Evolutionary conservation across 2,888 invertebrate species (phyloP).

Genomic region (Blera fallax): DNA sequence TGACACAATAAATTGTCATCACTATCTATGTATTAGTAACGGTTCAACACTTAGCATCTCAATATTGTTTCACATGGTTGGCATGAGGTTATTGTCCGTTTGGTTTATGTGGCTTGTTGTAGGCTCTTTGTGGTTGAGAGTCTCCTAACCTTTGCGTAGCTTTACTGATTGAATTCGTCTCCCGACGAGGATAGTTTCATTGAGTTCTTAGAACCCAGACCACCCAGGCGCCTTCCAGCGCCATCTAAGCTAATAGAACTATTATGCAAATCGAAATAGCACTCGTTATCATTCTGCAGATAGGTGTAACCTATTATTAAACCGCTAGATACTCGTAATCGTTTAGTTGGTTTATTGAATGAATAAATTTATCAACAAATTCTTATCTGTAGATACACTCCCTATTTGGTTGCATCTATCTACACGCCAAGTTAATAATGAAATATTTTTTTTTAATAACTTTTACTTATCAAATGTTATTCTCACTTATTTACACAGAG

Average conservation of each 20-base stretch:
- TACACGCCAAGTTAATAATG: neutral
- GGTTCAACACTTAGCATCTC: neutral
- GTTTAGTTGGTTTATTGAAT: neutral
- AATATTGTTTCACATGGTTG: no score
- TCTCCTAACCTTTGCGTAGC: no score
- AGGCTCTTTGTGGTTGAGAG: no score
- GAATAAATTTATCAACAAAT: neutral
- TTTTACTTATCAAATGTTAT: neutral
- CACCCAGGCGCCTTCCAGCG: no score
- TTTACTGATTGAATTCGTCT: no score
- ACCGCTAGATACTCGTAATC: neutral
- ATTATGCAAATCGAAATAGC: neutral
- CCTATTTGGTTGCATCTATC: neutral
- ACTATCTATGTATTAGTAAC: neutral
- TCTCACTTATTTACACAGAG: neutral
- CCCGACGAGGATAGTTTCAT: no score
- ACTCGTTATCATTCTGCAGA: neutral
- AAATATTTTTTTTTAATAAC: neutral
- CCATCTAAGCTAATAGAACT: no score
- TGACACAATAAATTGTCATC: neutral
- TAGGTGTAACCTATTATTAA: neutral
- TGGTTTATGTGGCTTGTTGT: no score
- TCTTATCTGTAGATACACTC: neutral
- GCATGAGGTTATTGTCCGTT: no score
- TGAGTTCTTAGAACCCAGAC: no score